phyloP scores from a whole-genome alignment of 1,140 invertebrate genomes.

The Drosophila nebulosa region DNA sequence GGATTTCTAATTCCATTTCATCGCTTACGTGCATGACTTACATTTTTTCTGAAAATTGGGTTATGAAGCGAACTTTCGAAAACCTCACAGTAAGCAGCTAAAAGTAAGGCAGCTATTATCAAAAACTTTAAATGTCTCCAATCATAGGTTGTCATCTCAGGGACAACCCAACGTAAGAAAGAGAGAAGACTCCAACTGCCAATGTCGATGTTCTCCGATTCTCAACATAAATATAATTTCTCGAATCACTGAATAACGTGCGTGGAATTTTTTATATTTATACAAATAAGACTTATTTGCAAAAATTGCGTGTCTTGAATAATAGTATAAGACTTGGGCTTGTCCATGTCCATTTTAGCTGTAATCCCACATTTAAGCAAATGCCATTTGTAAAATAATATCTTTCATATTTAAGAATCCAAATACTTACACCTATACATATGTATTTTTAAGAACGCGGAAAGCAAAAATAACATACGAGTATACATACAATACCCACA shows the following conservation, averaged over 20 bases:
- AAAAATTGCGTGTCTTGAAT: conserved; percentile 13
- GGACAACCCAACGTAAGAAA: background rate
- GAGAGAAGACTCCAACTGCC: background rate
- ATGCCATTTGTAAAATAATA: conserved; percentile 13
- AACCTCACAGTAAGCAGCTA: background rate
- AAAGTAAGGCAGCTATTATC: background rate
- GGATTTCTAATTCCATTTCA: conserved; percentile 10
- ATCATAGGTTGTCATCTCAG: background rate
- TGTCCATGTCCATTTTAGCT: background rate
- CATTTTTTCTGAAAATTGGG: background rate
- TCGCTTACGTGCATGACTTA: background rate
- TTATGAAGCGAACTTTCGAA: background rate
- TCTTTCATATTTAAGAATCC: conserved; percentile 6
- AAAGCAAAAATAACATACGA: background rate
- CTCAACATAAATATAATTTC: background rate
- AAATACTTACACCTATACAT: background rate
- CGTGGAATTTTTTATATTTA: background rate
- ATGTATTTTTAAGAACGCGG: background rate
- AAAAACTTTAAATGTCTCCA: background rate
- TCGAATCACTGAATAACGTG: background rate
- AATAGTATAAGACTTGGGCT: background rate
- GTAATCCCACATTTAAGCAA: conserved; percentile 8
- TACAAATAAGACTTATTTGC: background rate
- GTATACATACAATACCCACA: background rate
- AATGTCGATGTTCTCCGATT: background rate